Evolutionary conservation across 2,113 vertebrate species (phyloP).

Genomic region (Daphoenositta chrysoptera): DNA sequence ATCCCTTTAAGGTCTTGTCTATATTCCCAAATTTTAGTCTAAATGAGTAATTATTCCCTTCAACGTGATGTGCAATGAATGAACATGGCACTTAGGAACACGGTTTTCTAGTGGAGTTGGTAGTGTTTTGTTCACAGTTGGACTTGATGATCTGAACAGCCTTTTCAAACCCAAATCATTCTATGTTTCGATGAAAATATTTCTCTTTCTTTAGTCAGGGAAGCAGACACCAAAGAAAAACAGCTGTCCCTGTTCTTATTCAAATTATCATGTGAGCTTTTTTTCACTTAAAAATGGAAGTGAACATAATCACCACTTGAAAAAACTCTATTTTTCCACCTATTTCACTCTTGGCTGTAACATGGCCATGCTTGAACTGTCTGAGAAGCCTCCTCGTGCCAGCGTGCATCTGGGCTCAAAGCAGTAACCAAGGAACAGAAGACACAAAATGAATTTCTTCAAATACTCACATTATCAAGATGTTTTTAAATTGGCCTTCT

Average conservation of each 20-base stretch:
- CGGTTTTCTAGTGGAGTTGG: not conserved
- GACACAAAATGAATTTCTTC: not conserved
- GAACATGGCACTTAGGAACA: rapidly evolving
- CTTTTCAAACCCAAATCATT: not conserved
- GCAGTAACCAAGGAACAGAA: not conserved
- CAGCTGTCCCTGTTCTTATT: not conserved
- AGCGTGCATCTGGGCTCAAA: not conserved
- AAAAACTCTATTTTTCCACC: not conserved
- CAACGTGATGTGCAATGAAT: rapidly evolving
- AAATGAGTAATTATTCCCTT: not conserved
- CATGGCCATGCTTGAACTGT: not conserved
- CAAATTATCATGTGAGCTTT: not conserved
- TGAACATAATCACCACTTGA: not conserved
- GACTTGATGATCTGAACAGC: rapidly evolving
- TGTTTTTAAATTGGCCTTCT: not conserved
- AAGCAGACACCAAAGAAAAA: not conserved
- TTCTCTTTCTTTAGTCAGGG: not conserved
- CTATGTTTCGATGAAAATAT: not conserved
- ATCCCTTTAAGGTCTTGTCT: not conserved
- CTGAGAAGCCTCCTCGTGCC: not conserved
- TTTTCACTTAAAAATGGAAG: not conserved
- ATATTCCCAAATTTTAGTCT: not conserved
- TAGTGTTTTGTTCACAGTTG: not conserved
- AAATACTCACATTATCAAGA: not conserved
- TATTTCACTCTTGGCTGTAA: not conserved